Percentiles rank a stretch among this genome's conserved stretches.
These are phyloP conservation scores for Sitta europaea DNA, from an alignment of 2,113 vertebrate genomes.

Conservation along the genomic window DNA sequence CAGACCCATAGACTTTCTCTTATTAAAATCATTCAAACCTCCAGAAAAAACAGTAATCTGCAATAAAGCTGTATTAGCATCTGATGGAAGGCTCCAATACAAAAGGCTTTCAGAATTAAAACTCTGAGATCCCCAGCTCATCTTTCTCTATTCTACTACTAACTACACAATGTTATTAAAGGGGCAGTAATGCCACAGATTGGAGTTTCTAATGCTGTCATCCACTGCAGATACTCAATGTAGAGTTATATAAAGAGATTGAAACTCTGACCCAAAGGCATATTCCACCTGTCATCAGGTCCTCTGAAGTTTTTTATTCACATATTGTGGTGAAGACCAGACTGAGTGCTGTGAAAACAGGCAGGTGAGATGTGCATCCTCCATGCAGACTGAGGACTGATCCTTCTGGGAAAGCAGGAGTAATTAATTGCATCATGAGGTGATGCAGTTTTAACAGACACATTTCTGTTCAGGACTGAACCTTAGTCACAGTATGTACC, in stretches of 20 bases:
- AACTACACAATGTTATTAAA: background rate
- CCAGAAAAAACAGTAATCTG: background rate
- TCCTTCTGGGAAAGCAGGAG: background rate
- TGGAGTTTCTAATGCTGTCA: background rate
- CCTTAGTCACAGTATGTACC: background rate
- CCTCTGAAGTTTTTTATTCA: background rate
- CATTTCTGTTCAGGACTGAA: background rate
- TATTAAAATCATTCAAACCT: background rate
- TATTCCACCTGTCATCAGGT: background rate
- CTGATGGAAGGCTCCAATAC: background rate
- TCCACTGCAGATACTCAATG: background rate
- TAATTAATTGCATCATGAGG: background rate
- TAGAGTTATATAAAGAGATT: background rate
- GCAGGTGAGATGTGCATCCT: background rate
- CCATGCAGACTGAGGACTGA: background rate
- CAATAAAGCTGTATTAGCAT: background rate
- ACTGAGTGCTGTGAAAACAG: background rate
- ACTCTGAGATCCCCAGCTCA: background rate
- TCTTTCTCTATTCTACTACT: background rate
- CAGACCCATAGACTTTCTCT: background rate
- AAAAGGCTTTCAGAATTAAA: background rate
- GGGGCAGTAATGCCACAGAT: background rate
- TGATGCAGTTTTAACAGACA: background rate
- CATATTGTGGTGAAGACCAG: accelerated
- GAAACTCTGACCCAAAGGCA: background rate